Conservation (phyloP, 2,113 vertebrate species). For the Axis porcinus region DNA sequence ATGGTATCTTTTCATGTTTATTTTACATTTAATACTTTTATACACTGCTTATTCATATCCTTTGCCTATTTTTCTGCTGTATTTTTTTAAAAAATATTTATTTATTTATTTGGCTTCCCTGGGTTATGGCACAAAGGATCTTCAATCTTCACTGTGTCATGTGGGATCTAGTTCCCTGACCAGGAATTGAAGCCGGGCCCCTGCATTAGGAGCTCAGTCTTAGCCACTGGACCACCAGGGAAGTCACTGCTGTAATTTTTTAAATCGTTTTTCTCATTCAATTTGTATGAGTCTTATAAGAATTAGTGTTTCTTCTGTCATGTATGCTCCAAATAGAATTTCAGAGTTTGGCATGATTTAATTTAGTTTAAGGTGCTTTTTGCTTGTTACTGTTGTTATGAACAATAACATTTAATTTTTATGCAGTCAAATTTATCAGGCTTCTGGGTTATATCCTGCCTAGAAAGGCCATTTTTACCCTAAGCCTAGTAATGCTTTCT, state of each 20-base stretch:
- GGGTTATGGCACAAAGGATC: too few species aligned
- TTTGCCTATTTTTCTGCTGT: background rate
- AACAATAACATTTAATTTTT: background rate
- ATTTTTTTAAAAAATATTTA: background rate
- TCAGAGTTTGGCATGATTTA: background rate
- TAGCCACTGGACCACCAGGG: too few species aligned
- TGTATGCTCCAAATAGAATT: background rate
- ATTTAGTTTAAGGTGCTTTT: background rate
- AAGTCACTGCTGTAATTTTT: background rate
- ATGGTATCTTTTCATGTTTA: background rate
- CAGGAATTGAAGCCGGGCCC: too few species aligned
- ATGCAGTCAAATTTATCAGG: background rate
- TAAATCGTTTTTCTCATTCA: background rate
- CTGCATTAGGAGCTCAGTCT: too few species aligned
- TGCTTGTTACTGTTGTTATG: background rate
- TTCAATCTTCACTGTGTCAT: too few species aligned
- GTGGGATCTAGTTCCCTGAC: too few species aligned
- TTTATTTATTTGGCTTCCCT: too few species aligned
- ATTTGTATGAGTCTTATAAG: background rate
- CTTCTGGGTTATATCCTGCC: background rate
- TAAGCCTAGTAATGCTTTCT: background rate
- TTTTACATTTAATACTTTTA: background rate
- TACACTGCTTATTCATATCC: background rate
- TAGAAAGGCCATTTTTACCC: background rate
- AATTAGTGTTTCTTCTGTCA: background rate